phyloP scores from a whole-genome alignment of 1,140 invertebrate species.

The Brachionus rubens region DNA sequence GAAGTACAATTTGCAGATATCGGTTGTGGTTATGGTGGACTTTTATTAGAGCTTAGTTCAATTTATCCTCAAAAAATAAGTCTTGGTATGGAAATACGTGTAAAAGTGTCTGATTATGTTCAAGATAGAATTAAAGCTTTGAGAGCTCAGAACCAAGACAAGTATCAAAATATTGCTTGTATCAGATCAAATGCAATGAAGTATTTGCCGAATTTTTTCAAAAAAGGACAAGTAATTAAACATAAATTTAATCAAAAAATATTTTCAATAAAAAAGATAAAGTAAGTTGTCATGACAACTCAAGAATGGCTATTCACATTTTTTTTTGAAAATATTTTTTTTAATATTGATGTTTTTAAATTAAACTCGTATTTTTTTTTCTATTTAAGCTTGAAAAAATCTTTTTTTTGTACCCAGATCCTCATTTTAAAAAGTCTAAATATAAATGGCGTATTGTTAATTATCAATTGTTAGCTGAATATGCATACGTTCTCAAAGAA shows the following conservation, averaged over 20 bases:
- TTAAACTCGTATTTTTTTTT: slow-evolving; percentile 1
- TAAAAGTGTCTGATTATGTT: slow-evolving; percentile 94
- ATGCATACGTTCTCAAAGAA: slow-evolving; percentile 84
- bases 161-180: slow-evolving; percentile 91
- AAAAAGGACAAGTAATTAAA: slow-evolving; percentile 76
- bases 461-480: slow-evolving; percentile 83
- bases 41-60: slow-evolving; percentile 80
- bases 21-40: slow-evolving; percentile 96
- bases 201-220: slow-evolving; percentile 88
- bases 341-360: not conserved
- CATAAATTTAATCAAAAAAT: slow-evolving; percentile 13
- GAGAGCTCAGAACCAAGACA: slow-evolving; percentile 69
- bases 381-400: slow-evolving; percentile 83
- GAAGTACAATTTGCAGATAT: slow-evolving; percentile 89
- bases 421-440: slow-evolving; percentile 98
- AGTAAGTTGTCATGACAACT: not conserved
- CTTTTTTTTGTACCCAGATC: slow-evolving; percentile 99
- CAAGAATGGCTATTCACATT: not conserved
- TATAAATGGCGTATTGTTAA: slow-evolving; percentile 99
- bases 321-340: not conserved
- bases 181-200: slow-evolving; percentile 98
- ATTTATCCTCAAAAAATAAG: slow-evolving; percentile 86
- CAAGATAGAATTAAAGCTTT: slow-evolving; percentile 87
- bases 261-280: not conserved
- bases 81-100: slow-evolving; percentile 93